Base-by-base conservation (phyloP, 1,140 invertebrate genomes). In the Drosophila pallidifrons region DNA sequence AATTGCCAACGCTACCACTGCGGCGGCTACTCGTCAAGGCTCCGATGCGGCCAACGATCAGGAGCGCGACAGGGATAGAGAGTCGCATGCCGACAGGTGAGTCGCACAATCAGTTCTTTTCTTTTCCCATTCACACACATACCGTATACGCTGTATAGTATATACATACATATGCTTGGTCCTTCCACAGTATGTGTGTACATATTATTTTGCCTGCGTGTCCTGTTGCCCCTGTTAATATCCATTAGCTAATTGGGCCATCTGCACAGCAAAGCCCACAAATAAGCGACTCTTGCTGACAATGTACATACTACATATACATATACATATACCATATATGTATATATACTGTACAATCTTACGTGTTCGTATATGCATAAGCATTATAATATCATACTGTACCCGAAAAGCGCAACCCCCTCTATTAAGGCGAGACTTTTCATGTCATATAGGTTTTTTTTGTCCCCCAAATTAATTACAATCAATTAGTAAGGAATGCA, bases 221-320 rank as follows among this genome's bases (percentile, higher is more conserved):
- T 38, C 41, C 63, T 57, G 43, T 51, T 35, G 59, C 43, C 64
- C 58, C 30, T 76, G 82, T 79, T 74, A 87, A 82, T 82, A 79
- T 71, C 72, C 75, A 88, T 86, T 86, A 87, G 82, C 79, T 86
- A 86, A 86, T 81, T 79, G 76, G 65, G 73, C 51, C 67, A 64
- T 73, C 58, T 60, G 67, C 49, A 20, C 63, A 51, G 41, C 49
- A 43, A 61, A 52, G 61, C 28, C 51, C 11, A 35, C 8, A 32
- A 54, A 11, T 52, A 51, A 20, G 16, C 47, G 20, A 25, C 47
- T 49, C 46, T 49, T 2, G 6, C 15, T 28, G 28, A 3, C n/a
- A n/a, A 32, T 32, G 52, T 47, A 57, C 20, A 41, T 47, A 47
- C 38, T 25, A 25, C 20, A 25, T 20, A 54, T 43, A 63, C 45